These are phyloP conservation scores for Gadopsis bispinosus DNA, from an alignment of 2,797 vertebrate species.

Conservation along the genomic window DNA sequence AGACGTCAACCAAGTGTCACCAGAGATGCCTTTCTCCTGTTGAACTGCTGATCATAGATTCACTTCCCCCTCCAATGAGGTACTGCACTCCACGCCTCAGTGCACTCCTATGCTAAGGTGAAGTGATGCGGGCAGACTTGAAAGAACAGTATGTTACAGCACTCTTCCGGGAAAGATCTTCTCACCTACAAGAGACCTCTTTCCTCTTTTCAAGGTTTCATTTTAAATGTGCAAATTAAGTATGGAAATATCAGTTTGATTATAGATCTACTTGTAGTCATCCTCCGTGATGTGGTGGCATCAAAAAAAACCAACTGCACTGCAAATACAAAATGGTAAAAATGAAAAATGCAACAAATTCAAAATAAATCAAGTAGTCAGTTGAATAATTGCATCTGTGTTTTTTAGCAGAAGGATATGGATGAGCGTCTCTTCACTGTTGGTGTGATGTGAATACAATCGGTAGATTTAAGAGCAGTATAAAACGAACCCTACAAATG, in stretches of 20 bases:
- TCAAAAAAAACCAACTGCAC: background rate
- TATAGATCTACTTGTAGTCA: background rate
- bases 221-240: background rate
- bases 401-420: background rate
- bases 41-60: conserved; percentile 38
- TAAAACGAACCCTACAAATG: background rate
- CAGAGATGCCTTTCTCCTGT: background rate
- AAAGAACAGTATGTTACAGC: background rate
- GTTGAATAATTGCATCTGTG: background rate
- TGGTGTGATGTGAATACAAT: conserved; percentile 6
- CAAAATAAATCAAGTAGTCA: background rate
- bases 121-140: conserved; percentile 12
- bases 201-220: conserved; percentile 42
- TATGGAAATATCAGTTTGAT: too few relatives aligned
- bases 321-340: background rate
- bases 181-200: background rate
- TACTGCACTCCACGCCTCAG: background rate
- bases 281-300: background rate
- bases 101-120: conserved; percentile 18
- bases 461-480: background rate
- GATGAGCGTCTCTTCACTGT: background rate
- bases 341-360: background rate
- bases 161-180: conserved; percentile 6
- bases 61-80: conserved; percentile 7
- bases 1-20: background rate